Percentiles rank a stretch among this genome's conserved stretches.
Evolutionary conservation across 2,113 vertebrate genomes (phyloP).

Genomic region (Phaethon lepturus): DNA sequence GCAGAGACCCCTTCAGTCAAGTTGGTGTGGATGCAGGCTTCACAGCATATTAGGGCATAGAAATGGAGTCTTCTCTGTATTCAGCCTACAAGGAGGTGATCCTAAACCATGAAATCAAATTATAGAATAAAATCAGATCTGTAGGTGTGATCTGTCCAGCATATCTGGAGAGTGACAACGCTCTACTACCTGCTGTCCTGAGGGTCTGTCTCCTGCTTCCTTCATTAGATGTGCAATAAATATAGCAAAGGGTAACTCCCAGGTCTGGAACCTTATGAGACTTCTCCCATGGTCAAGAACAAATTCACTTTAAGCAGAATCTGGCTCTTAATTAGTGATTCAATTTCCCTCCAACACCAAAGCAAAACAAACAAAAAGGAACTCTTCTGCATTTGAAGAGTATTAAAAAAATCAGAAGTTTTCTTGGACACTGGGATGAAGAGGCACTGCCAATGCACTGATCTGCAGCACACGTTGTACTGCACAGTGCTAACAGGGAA

Average conservation of each 20-base stretch:
- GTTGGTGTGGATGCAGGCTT: background rate
- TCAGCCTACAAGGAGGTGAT: background rate
- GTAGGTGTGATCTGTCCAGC: background rate
- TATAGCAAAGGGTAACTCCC: background rate
- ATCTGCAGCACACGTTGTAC: background rate
- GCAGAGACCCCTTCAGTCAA: background rate
- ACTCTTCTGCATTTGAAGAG: background rate
- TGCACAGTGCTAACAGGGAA: background rate
- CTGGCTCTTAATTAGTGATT: background rate
- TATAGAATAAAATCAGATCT: background rate
- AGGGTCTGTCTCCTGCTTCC: background rate
- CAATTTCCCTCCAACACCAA: background rate
- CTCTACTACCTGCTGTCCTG: background rate
- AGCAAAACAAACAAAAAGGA: background rate
- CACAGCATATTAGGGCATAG: background rate
- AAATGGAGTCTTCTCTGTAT: background rate
- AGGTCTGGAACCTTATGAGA: background rate
- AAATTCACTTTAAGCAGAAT: background rate
- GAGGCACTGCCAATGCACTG: background rate
- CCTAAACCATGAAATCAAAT: background rate
- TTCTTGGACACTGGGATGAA: background rate
- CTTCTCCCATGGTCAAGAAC: background rate
- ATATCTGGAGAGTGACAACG: background rate
- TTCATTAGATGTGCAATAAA: background rate
- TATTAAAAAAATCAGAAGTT: background rate